Conservation (phyloP, 2,113 vertebrate genomes). For the Neolamprologus brichardi region DNA sequence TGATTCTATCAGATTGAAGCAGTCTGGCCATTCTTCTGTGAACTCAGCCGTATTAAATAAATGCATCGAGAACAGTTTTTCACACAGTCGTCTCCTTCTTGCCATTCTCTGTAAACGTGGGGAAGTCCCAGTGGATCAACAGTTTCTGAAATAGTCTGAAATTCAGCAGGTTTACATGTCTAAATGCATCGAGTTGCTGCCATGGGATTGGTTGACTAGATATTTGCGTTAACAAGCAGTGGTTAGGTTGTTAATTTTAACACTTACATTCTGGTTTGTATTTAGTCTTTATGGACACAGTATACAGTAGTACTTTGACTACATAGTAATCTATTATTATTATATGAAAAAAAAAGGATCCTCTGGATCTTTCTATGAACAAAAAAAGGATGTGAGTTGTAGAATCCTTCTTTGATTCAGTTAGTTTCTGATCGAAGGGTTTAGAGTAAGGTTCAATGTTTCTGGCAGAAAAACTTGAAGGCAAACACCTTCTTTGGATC, state of each 20-base stretch:
- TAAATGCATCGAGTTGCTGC: background rate
- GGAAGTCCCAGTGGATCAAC: background rate
- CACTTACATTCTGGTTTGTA: background rate
- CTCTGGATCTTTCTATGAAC: background rate
- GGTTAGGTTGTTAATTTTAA: background rate
- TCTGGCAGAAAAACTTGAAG: background rate
- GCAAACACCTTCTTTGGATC: background rate
- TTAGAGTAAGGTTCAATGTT: background rate
- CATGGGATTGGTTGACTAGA: background rate
- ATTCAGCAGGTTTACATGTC: background rate
- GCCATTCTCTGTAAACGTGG: background rate
- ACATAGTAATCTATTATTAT: background rate
- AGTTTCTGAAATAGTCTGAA: background rate
- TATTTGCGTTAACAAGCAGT: background rate
- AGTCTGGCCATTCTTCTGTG: background rate
- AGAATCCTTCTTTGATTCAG: background rate
- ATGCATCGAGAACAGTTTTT: background rate
- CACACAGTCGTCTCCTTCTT: background rate
- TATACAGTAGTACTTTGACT: background rate
- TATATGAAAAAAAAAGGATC: background rate
- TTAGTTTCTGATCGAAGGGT: background rate
- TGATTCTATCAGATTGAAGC: background rate
- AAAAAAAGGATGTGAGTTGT: background rate
- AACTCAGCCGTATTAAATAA: background rate
- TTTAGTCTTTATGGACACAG: background rate